Evolutionary conservation across 2,113 vertebrate genomes (phyloP), one percentile per base, ranked within the genome.

Genomic region (Coreoperca whiteheadi): DNA sequence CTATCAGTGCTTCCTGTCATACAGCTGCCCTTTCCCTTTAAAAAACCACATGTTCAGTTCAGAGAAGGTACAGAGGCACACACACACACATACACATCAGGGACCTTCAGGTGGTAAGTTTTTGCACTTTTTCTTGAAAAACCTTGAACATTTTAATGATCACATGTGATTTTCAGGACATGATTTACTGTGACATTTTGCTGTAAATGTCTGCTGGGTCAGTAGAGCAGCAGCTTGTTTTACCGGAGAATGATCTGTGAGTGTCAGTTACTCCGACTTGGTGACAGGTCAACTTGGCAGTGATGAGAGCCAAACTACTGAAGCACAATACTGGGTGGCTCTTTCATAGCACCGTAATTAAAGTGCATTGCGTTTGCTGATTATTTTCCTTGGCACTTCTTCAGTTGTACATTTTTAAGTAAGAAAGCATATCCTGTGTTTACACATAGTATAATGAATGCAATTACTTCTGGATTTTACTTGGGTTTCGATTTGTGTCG

Each of bases 1-100:
- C 90, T 87, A 56, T 89, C 82, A 84, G 86, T 77, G 91, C 85
- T 95, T 95, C 94, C 93, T 91, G 90, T 81, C 79, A 56, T 63
- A 65, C 70, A 28, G 16, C 59, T 71, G 46, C 73, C 53, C 56
- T 63, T 80, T 86, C 67, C 76, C 69, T 69, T 77, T 67, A 89
- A 91, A 91, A 89, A 92, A 91, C 28, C 88, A 85, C 74, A 87
- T 87, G 91, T 71, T 89, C 64, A 82, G 71, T 84, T 85, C 77
- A 87, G 75, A 82, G 82, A 84, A 75, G 78, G 53, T 66, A 72
- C 81, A 61, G 63, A 53, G 30, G 10, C 28, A 30, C 48, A 25
- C 21, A 59, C 51, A 63, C 82, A 54, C 28, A 30, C 48, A 25
- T 18, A 59, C 51, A 63, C 82, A 54, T 46, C 30, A 25, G 54